These are phyloP conservation scores for Lathronympha strigana DNA, from an alignment of 2,888 invertebrate species.

Conservation along the genomic window DNA sequence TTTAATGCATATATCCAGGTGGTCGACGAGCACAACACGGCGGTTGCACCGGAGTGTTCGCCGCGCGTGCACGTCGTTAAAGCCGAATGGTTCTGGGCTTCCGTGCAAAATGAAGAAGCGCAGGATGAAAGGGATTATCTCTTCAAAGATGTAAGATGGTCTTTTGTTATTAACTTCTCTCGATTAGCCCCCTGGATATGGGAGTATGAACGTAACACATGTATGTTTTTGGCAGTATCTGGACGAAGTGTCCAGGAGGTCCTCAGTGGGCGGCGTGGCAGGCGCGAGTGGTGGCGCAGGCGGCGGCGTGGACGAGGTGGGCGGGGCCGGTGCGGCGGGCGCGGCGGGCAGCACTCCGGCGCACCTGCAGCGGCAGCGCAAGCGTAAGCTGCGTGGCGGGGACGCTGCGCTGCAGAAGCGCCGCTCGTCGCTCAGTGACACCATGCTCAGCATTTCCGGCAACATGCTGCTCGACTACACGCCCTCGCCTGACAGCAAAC, in stretches of 20 bases:
- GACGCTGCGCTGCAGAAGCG: constrained; percentile 88
- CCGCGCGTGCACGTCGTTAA: constrained; percentile 91
- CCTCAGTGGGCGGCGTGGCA: constrained; percentile 69
- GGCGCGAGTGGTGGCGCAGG: constrained; percentile 49
- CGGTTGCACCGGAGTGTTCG: constrained; percentile 88
- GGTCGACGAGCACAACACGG: constrained; percentile 91
- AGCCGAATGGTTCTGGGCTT: constrained; percentile 99
- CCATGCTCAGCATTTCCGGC: constrained; percentile 93
- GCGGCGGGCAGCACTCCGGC: constrained; percentile 63
- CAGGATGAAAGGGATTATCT: constrained; percentile 96
- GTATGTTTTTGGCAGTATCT: constrained; percentile 61
- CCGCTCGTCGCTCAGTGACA: constrained; percentile 93
- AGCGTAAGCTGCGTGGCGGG: constrained; percentile 89
- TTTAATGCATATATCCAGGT: constrained; percentile 85
- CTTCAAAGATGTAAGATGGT: constrained; percentile 90
- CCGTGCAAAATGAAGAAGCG: constrained; percentile 97
- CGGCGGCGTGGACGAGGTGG: constrained; percentile 42
- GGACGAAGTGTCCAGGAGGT: constrained; percentile 78
- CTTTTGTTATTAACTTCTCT: too few relatives aligned
- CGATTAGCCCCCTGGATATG: background rate
- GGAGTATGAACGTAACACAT: background rate
- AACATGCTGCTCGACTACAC: constrained; percentile 96
- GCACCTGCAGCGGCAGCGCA: constrained; percentile 85
- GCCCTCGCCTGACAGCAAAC: constrained; percentile 90
- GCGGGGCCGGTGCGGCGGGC: constrained; percentile 43